Percentiles rank a stretch among this genome's conserved stretches.
Evolutionary conservation across 64 coral and sea anemone genomes (phyloP).

Genomic region (Cladopsammia gracilis): DNA sequence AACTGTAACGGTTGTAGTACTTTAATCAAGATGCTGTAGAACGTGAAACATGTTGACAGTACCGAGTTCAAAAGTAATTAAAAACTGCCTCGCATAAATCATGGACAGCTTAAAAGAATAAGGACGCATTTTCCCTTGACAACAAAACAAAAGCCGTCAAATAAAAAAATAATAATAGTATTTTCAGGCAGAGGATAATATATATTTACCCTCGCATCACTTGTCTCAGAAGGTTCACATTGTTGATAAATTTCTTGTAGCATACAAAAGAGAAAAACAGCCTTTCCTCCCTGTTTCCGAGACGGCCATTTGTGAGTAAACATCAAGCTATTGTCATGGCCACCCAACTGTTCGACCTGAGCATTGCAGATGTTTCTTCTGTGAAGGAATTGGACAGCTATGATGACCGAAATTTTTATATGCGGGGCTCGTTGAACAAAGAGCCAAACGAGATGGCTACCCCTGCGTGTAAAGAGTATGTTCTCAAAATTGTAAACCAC

Average conservation of each 20-base stretch:
- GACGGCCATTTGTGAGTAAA: conserved; percentile 36
- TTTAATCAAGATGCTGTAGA: too few species aligned
- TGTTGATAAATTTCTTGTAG: background rate
- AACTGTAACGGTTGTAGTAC: too few species aligned
- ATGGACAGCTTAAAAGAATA: too few species aligned
- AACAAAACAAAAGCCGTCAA: too few species aligned
- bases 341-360: conserved; percentile 58
- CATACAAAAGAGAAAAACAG: background rate
- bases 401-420: conserved; percentile 59
- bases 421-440: conserved; percentile 9
- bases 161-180: too few species aligned
- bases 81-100: too few species aligned
- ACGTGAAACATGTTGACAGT: too few species aligned
- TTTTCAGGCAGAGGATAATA: too few species aligned
- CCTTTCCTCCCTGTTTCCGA: background rate
- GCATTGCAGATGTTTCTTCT: conserved; percentile 4
- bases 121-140: too few species aligned
- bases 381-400: conserved; percentile 64
- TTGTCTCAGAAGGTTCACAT: too few species aligned
- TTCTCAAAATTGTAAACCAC: conserved; percentile 72
- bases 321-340: conserved; percentile 52
- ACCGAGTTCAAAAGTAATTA: too few species aligned
- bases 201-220: too few species aligned
- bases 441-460: background rate
- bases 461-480: background rate